A percentile compares a stretch with the other conserved stretches of the same genome.
These are phyloP conservation scores for Camelus bactrianus DNA, from an alignment of 2,113 vertebrate genomes.

Conservation along the genomic window DNA sequence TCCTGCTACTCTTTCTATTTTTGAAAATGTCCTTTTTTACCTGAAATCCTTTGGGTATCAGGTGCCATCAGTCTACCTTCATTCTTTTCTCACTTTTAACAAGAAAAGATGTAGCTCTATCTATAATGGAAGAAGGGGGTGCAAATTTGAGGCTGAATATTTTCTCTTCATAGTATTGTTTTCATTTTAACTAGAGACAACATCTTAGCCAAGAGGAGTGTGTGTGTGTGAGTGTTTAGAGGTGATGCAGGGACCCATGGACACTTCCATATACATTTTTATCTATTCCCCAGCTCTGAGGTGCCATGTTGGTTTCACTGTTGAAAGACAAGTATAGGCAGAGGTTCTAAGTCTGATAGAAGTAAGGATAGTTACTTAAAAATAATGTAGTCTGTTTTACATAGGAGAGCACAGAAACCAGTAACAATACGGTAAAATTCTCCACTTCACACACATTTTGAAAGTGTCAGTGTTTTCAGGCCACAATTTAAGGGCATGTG, in stretches of 20 bases:
- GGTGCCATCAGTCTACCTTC: not conserved
- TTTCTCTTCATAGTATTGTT: not conserved
- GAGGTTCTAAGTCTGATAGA: not conserved
- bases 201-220: not conserved
- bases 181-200: not conserved
- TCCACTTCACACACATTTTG: not conserved
- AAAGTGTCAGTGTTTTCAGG: not conserved
- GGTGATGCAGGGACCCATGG: rapidly evolving
- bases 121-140: not conserved
- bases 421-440: not conserved
- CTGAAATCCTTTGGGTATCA: not conserved
- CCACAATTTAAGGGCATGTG: not conserved
- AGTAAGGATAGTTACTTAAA: conserved; percentile 33
- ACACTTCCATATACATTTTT: not conserved
- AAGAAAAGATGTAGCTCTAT: not conserved
- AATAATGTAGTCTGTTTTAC: not conserved
- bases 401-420: not conserved
- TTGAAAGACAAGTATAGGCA: not conserved
- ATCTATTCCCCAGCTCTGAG: not conserved
- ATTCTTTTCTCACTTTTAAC: not conserved
- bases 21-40: not conserved
- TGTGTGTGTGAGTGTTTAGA: not conserved
- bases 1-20: not conserved
- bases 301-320: not conserved
- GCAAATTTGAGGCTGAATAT: not conserved